These are phyloP conservation scores for Reinhardtius hippoglossoides DNA, from an alignment of 2,113 vertebrate species.

Conservation along the genomic window DNA sequence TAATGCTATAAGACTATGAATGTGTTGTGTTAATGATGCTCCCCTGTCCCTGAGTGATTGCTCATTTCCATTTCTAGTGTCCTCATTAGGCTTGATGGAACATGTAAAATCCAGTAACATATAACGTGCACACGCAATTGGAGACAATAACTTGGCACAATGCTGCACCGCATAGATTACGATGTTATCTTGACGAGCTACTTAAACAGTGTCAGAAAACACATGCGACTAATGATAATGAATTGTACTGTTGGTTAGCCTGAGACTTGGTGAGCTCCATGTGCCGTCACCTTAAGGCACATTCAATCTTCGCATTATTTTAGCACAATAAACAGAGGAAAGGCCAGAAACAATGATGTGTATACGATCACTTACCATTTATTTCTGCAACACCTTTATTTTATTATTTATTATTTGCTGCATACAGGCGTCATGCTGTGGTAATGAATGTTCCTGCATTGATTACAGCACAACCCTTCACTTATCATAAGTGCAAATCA, in stretches of 20 bases:
- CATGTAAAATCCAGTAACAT: constrained; percentile 33
- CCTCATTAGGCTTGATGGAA: constrained; percentile 55
- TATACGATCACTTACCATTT: not conserved
- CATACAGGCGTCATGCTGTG: not conserved
- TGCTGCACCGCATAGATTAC: not conserved
- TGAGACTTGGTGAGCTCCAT: constrained; percentile 18
- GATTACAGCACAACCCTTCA: not conserved
- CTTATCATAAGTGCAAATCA: not conserved
- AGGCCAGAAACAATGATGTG: constrained; percentile 14
- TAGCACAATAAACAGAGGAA: not conserved
- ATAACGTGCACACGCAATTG: not conserved
- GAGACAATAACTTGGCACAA: not conserved
- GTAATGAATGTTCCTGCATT: not conserved
- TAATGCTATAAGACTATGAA: constrained; percentile 11
- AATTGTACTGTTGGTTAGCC: constrained; percentile 14
- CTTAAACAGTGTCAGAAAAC: constrained; percentile 30
- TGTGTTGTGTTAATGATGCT: constrained; percentile 31
- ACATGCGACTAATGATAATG: constrained; percentile 40
- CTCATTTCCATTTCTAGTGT: constrained; percentile 52
- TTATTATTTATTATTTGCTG: constrained; percentile 3
- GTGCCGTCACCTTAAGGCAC: constrained; percentile 11
- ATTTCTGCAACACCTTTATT: constrained; percentile 18
- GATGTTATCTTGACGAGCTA: constrained; percentile 50
- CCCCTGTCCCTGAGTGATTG: constrained; percentile 27
- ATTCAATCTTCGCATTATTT: not conserved